Base-by-base conservation (phyloP, 2,888 invertebrate genomes). In the Polyommatus icarus region DNA sequence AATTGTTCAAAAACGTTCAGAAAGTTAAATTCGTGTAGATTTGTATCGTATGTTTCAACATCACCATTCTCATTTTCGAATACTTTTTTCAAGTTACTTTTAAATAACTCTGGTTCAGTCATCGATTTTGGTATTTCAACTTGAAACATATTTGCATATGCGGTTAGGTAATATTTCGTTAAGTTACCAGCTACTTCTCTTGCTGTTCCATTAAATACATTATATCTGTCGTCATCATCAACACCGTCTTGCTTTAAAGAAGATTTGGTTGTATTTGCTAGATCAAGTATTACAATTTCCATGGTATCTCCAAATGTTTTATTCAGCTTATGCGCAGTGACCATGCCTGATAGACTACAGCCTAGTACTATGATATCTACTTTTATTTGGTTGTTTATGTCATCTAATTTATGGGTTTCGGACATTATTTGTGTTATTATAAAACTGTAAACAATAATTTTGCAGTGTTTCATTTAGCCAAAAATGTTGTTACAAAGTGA, bases 311-410 rank as follows among this genome's bases (percentile, higher is more conserved):
- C 94, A 78, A 94, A 93, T 77, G 85, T 90, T 79, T 86, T 89
- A 84, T 89, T 91, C 18, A 94, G 84, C 80, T 93, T 91, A 84
- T 94, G 90, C 0, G 94, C 94, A 0, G 90, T 87, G 10, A 94
- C 91, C 40, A 93, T 90, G 1, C 93, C 94, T 6, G 93, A 91
- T 1, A 94, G 86, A 75, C 87, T 92, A 82, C 92, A 91, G 85
- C 94, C 94, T 80, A 94, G 81, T 61, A 94, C 88, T 50, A 94
- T 93, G 7, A 94, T 88, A 79, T 94, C 94, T 10, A 91, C 93
- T 80, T 86, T 87, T 20, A 93, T 50, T 77, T 61, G 18, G 32
- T 32, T 24, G n/a, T 15, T 46, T 20, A 59, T 20, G 61, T 61
- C 24, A 12, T 61, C 24, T 24, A 61, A 12, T 24, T 10, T 10